Evolutionary conservation across 1,140 invertebrate species (phyloP), one percentile per base, ranked within the genome.

Genomic region (Drosophila trapezifrons): DNA sequence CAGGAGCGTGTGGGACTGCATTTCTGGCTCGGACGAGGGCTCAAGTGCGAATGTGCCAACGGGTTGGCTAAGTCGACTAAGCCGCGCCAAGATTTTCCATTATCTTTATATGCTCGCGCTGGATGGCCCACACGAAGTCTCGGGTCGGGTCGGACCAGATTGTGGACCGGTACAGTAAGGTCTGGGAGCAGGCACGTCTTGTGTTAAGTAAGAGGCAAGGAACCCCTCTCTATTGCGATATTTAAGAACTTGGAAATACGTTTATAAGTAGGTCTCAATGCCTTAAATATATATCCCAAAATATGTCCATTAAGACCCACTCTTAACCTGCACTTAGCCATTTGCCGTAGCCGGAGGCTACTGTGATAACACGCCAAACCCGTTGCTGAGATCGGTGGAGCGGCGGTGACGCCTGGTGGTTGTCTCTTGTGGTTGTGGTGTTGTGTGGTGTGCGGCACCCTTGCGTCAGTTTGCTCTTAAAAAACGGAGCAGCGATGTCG

Each of bases 381-480:
- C 84, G 83, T 86, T 86, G 76, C 60, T 22, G 47, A 66, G 60
- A 63, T 60, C 51, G 58, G 64, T 52, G 55, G 64, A 65, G 74
- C 69, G 45, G 45, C 29, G 64, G 57, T 55, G 54, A 29, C 58
- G 40, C 67, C 22, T 45, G 67, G 56, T 64, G 78, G 54, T 51
- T 65, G 66, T 56, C 37, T 58, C 66, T 75, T 51, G 45, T 38
- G 54, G 40, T 54, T 55, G 27, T 45, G 52, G 38, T 62, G 70
- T 18, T 60, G 20, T 42, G 27, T 54, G 72, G 20, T 49, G 59
- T 58, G 67, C 35, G 78, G 63, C 78, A 86, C 83, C 83, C 83
- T 83, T 87, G 79, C 83, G 84, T 87, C 83, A 87, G 84, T 80
- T 78, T 87, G 83, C 83, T 87, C 83, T 87, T 72, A 80, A 87